Conservation (phyloP, 2,113 vertebrate species). For the Lipophrys pholis region DNA sequence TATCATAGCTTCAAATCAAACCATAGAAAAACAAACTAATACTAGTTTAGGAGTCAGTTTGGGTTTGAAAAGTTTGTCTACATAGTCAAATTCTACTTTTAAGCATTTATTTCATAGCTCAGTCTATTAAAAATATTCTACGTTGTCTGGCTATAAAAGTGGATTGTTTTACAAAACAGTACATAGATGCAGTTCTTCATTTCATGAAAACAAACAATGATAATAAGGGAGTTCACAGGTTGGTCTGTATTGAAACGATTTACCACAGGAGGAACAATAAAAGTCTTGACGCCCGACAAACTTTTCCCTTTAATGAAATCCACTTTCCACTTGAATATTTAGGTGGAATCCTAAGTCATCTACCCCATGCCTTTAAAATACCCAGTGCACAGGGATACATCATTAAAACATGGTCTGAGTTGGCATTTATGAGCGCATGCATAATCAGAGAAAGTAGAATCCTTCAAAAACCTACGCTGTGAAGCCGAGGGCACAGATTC, state of each 20-base stretch:
- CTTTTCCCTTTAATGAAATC: conserved; percentile 12
- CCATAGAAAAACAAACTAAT: too few relatives aligned
- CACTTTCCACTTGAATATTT: neutral
- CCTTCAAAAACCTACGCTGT: conserved; percentile 12
- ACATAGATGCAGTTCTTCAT: too few relatives aligned
- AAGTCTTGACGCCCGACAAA: neutral
- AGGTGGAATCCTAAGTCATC: neutral
- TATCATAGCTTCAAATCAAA: too few relatives aligned
- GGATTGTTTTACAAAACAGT: too few relatives aligned
- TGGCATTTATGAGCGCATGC: conserved; percentile 33
- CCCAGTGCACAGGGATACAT: conserved; percentile 15
- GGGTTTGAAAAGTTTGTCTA: too few relatives aligned
- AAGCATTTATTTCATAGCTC: too few relatives aligned
- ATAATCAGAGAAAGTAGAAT: conserved; percentile 52
- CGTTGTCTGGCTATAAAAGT: too few relatives aligned
- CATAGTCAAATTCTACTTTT: too few relatives aligned
- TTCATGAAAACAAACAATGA: neutral
- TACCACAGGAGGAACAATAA: neutral
- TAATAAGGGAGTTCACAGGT: neutral
- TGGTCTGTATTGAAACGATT: neutral
- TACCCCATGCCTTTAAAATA: conserved; percentile 18
- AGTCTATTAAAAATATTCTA: too few relatives aligned
- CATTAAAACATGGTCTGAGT: conserved; percentile 22
- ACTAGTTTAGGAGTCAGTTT: too few relatives aligned
- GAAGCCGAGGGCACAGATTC: conserved; percentile 7